Percentiles rank a stretch among this genome's conserved stretches.
These are phyloP conservation scores for Drosophila repleta DNA, from an alignment of 1,140 invertebrate species.

Conservation along the genomic window DNA sequence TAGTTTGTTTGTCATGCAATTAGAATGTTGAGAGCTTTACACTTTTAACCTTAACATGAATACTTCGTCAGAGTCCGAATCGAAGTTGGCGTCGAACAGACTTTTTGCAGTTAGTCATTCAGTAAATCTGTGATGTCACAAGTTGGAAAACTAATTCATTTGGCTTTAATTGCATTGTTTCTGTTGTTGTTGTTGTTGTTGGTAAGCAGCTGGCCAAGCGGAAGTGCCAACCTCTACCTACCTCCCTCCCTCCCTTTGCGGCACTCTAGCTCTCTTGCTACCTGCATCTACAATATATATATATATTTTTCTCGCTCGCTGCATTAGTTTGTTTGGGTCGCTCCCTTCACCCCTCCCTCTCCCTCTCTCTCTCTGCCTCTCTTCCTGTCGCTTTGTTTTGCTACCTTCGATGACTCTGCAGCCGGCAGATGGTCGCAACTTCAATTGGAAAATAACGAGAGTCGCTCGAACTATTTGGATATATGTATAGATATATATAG, in stretches of 20 bases:
- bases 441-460: conserved; percentile 29
- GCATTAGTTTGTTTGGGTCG: not conserved
- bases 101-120: conserved; percentile 36
- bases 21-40: conserved; percentile 59
- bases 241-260: not conserved
- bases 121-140: conserved; percentile 42
- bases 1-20: conserved; percentile 48
- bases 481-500: not conserved
- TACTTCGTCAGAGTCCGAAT: conserved; percentile 27
- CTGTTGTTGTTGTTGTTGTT: conserved; percentile 17
- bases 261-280: too few species aligned
- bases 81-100: conserved; percentile 32
- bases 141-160: conserved; percentile 28
- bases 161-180: conserved; percentile 29
- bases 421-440: conserved; percentile 35
- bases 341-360: not conserved
- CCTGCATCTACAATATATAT: not conserved
- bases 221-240: conserved; percentile 36
- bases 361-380: not conserved
- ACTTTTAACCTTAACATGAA: conserved; percentile 77
- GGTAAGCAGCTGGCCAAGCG: conserved; percentile 39
- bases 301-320: not conserved
- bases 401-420: conserved; percentile 32
- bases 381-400: conserved; percentile 18
- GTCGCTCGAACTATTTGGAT: conserved; percentile 2